A percentile compares a stretch with the other conserved stretches of the same genome.
These are phyloP conservation scores for Botia almorhae DNA, from an alignment of 2,797 vertebrate species.

Conservation along the genomic window DNA sequence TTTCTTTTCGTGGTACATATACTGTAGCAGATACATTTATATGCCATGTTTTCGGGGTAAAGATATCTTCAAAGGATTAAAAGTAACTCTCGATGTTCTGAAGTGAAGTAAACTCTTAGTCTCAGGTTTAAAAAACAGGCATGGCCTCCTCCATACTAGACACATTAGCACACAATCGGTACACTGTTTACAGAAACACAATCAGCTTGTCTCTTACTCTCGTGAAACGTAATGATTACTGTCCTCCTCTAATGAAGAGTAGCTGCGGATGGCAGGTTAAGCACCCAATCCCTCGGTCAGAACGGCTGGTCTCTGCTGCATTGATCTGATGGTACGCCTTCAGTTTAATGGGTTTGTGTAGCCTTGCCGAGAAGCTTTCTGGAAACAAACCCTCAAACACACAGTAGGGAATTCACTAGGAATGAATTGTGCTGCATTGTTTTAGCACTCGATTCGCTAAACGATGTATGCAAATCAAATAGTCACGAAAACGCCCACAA, in stretches of 20 bases:
- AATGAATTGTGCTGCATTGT: conserved; percentile 1
- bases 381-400: conserved; percentile 5
- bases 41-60: too few relatives aligned
- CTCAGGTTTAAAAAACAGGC: conserved; percentile 2
- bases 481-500: neutral
- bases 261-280: conserved; percentile 32
- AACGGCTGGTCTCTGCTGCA: neutral
- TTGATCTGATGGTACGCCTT: neutral
- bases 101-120: neutral
- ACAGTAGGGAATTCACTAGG: neutral
- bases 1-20: too few relatives aligned
- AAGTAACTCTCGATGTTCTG: neutral
- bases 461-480: neutral
- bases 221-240: neutral
- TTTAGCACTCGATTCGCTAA: conserved; percentile 1
- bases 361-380: conserved; percentile 7
- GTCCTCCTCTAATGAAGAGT: conserved; percentile 19
- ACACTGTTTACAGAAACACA: neutral
- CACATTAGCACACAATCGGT: conserved; percentile 22
- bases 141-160: neutral
- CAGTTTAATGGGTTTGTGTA: conserved; percentile 1
- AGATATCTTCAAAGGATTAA: too few relatives aligned
- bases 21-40: too few relatives aligned
- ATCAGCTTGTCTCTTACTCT: neutral
- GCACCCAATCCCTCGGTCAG: conserved; percentile 3